Conservation (phyloP, 2,113 vertebrate genomes). For the Salminus brasiliensis region DNA sequence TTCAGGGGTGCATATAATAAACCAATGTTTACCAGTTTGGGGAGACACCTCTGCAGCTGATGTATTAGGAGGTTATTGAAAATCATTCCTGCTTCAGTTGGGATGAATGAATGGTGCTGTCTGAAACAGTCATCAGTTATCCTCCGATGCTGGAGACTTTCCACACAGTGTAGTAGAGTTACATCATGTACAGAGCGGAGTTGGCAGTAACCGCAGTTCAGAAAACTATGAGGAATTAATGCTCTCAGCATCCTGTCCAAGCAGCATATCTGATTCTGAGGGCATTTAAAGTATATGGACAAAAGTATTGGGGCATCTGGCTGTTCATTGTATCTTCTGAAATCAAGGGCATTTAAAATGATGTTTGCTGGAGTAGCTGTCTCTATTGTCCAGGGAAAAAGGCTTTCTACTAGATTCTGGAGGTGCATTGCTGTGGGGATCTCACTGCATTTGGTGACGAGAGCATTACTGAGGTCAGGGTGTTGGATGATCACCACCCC, state of each 20-base stretch:
- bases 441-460: no score
- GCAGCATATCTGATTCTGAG: neutral
- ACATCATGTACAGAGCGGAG: slow-evolving; percentile 7
- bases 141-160: slow-evolving; percentile 45
- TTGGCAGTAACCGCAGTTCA: neutral
- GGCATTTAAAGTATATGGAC: neutral
- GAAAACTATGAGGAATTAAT: neutral
- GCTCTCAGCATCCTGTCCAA: neutral
- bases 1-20: neutral
- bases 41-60: neutral
- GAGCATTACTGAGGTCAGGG: no score
- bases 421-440: no score
- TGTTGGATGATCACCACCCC: no score
- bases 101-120: slow-evolving; percentile 67
- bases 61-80: slow-evolving; percentile 33
- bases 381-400: no score
- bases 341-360: no score
- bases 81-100: slow-evolving; percentile 50
- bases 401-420: no score
- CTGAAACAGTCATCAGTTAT: slow-evolving; percentile 60
- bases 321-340: no score
- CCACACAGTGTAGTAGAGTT: slow-evolving; percentile 12
- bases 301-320: no score
- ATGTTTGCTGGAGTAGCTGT: no score
- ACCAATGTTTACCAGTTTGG: neutral